A percentile compares a stretch with the other conserved stretches of the same genome.
Conservation (phyloP, 2,888 invertebrate genomes). For the Protodeltote pygarga region DNA sequence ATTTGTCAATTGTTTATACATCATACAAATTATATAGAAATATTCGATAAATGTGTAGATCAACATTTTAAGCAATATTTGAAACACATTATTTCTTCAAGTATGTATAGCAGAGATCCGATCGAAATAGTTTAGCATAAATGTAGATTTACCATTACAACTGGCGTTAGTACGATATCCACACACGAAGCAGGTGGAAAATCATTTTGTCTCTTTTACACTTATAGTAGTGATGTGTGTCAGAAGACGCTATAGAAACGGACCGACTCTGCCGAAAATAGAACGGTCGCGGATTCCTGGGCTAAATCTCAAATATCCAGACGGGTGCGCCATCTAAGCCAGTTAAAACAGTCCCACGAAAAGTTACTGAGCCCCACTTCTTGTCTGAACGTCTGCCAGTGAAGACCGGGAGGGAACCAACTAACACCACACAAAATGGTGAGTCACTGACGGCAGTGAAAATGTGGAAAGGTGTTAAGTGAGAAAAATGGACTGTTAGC, state of each 20-base stretch:
- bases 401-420: constrained; percentile 89
- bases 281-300: constrained; percentile 86
- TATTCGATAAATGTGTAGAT: constrained; percentile 3
- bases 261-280: constrained; percentile 82
- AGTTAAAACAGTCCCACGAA: constrained; percentile 91
- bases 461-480: constrained; percentile 82
- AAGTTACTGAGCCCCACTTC: constrained; percentile 91
- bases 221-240: constrained; percentile 53
- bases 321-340: constrained; percentile 90
- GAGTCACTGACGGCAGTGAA: constrained; percentile 85
- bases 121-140: constrained; percentile 85
- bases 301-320: constrained; percentile 89
- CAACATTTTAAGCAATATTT: constrained; percentile 28
- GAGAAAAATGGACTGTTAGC: constrained; percentile 74
- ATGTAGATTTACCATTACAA: constrained; percentile 82
- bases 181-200: constrained; percentile 58
- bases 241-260: constrained; percentile 68
- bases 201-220: constrained; percentile 69
- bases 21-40: constrained; percentile 21
- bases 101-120: constrained; percentile 68
- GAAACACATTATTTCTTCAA: constrained; percentile 66
- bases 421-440: constrained; percentile 90
- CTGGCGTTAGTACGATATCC: constrained; percentile 66
- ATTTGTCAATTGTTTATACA: not conserved
- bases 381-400: constrained; percentile 92